phyloP scores from a whole-genome alignment of 2,113 vertebrate species.

The Noctilio leporinus region DNA sequence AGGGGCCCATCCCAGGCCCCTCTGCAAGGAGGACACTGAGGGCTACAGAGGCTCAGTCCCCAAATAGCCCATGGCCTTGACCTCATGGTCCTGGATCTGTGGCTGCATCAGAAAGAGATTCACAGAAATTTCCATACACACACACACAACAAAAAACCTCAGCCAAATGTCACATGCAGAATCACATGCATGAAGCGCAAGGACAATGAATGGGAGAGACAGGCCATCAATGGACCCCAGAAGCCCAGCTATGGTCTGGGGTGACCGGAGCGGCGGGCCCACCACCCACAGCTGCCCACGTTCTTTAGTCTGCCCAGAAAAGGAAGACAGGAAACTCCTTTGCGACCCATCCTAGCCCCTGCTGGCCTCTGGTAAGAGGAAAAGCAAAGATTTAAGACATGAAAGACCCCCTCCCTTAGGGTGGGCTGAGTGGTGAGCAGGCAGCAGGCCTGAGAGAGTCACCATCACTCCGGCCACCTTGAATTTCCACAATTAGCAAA shows the following conservation, averaged over 20 bases:
- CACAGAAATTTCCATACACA: background rate
- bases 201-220: fast-evolving
- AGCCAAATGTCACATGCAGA: background rate
- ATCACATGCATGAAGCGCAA: background rate
- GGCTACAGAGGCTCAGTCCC: background rate
- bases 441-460: background rate
- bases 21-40: background rate
- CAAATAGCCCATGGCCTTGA: background rate
- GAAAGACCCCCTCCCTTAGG: no score
- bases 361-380: background rate
- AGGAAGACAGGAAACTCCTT: background rate
- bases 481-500: background rate
- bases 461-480: background rate
- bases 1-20: background rate
- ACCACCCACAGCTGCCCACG: fast-evolving
- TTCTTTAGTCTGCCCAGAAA: background rate
- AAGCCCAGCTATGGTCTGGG: background rate
- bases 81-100: background rate
- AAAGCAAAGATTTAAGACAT: background rate
- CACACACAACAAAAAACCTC: background rate
- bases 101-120: background rate
- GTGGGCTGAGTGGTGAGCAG: background rate
- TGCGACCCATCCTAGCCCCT: background rate
- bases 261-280: fast-evolving
- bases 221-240: fast-evolving